Evolutionary conservation across 2,797 vertebrate species (phyloP).

Genomic region (Oryzias sinensis): DNA sequence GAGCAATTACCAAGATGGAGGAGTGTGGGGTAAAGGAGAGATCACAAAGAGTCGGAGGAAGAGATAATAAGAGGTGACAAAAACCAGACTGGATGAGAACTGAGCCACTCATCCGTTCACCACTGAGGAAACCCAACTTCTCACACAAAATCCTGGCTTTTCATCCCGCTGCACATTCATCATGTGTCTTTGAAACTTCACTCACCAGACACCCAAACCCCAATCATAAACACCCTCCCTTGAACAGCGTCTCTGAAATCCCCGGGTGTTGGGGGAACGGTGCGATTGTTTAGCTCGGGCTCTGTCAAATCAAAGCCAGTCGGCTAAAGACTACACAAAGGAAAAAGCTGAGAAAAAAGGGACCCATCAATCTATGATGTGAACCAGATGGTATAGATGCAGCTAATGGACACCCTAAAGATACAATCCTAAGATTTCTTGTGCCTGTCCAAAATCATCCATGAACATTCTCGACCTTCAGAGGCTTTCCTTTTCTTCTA

Average conservation of each 20-base stretch:
- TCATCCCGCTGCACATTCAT: constrained; percentile 60
- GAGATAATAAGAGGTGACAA: constrained; percentile 33
- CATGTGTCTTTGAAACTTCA: constrained; percentile 44
- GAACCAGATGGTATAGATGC: constrained; percentile 41
- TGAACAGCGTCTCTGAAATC: constrained; percentile 57
- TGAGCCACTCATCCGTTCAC: constrained; percentile 34
- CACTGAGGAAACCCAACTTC: constrained; percentile 32
- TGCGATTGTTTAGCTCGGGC: constrained; percentile 53
- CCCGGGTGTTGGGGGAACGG: constrained; percentile 39
- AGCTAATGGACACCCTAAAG: constrained; percentile 40
- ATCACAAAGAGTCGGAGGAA: constrained; percentile 41
- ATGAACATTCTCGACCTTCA: not conserved
- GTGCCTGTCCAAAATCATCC: constrained; percentile 9
- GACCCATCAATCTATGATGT: constrained; percentile 32
- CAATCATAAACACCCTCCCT: constrained; percentile 11
- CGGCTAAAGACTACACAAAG: constrained; percentile 44
- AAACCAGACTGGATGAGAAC: constrained; percentile 27
- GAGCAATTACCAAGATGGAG: constrained; percentile 37
- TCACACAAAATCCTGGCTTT: constrained; percentile 52
- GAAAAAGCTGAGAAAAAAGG: constrained; percentile 24
- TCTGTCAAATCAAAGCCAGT: constrained; percentile 55
- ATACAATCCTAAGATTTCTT: constrained; percentile 33
- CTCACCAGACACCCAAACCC: constrained; percentile 27
- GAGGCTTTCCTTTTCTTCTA: constrained; percentile 9
- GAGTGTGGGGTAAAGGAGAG: constrained; percentile 37